phyloP scores from a whole-genome alignment of 1,140 invertebrate genomes.

The Mycetomoellerius zeteki region DNA sequence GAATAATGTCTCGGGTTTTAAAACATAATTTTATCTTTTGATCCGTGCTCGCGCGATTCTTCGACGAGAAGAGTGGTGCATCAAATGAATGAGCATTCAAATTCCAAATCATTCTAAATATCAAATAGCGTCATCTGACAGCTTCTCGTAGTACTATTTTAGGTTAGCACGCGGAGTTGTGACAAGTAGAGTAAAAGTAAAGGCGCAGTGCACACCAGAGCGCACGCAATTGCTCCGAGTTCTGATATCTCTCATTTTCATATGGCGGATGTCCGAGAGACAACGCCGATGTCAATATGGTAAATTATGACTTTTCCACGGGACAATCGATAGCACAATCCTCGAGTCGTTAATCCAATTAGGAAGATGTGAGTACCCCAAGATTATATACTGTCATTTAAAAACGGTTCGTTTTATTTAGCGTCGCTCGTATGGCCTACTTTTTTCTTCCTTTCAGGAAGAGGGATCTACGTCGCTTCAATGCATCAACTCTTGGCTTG shows the following conservation, averaged over 20 bases:
- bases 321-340: constrained; percentile 8
- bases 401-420: not conserved
- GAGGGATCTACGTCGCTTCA: not conserved
- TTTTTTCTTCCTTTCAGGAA: constrained; percentile 29
- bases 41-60: not conserved
- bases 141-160: constrained; percentile 24
- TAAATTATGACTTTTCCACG: not conserved
- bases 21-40: constrained; percentile 10
- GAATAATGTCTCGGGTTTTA: not conserved
- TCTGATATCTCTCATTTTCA: constrained; percentile 17
- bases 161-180: not conserved
- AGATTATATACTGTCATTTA: not conserved
- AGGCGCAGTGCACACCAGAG: not conserved
- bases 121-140: constrained; percentile 50
- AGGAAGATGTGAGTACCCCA: constrained; percentile 37
- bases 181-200: not conserved
- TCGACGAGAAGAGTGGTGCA: not conserved
- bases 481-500: constrained; percentile 1
- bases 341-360: not conserved
- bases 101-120: not conserved
- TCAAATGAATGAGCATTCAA: not conserved
- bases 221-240: constrained; percentile 3
- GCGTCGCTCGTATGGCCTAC: not conserved
- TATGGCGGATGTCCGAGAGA: constrained; percentile 14
- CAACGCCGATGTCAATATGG: not conserved